Evolutionary conservation across 1,140 invertebrate genomes (phyloP), one percentile per base, ranked within the genome.

Genomic region (Camponotus vicinus): DNA sequence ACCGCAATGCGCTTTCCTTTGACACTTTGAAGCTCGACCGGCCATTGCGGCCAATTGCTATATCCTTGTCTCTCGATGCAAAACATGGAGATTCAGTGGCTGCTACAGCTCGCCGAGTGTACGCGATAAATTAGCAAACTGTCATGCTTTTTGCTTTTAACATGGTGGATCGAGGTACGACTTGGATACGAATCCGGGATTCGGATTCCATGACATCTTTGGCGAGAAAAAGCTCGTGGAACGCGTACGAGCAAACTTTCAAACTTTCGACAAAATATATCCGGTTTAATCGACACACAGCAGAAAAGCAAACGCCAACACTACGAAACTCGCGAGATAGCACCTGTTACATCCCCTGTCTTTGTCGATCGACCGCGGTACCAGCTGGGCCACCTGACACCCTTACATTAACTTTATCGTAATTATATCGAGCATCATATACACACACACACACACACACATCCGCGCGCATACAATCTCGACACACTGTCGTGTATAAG

Each of bases 351-450:
- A 88, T 88, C 57, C 76, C 63, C 49, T 52, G 80, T 59, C 78
- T 67, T 86, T 86, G 88, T 86, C 67, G 86, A 86, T 89, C 91
- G 88, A 91, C 86, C 89, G 85, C 90, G 70, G 76, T 85, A 67
- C 85, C 88, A 87, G 88, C 88, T 86, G 88, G 88, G 85, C 88
- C 77, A 78, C 27, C 87, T 87, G 76, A 86, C 83, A 90, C 87
- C 88, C 90, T 85, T 90, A 88, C 91, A 91, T 93, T 92, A 93
- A 91, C 91, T 88, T 93, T 93, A 93, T 93, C 92, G 91, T 92
- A 92, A 93, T 93, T 93, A 92, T 90, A 93, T 93, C 91, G 90
- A 73, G 87, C 88, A 69, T 66, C 84, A 70, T 77, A 88, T 64
- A 59, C 52, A 64, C 82, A 69, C 82, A 71, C 80, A 76, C 70